phyloP scores from a whole-genome alignment of 1,140 invertebrate genomes.

The Microplitis demolitor region DNA sequence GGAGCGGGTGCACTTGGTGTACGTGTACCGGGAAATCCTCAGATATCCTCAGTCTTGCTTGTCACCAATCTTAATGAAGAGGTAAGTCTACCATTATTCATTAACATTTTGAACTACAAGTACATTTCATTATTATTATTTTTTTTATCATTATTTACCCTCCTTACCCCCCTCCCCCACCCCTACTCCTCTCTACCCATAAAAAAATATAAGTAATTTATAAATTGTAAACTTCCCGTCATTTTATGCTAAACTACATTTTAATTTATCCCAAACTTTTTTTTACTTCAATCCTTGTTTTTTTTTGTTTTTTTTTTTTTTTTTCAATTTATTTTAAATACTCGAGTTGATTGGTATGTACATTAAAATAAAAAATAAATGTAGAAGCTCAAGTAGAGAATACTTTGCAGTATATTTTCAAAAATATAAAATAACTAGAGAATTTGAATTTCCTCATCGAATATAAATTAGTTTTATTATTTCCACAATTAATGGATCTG shows the following conservation, averaged over 20 bases:
- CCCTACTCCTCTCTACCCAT: background rate
- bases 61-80: conserved; percentile 92
- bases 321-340: background rate
- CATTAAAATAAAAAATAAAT: background rate
- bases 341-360: background rate
- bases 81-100: conserved; percentile 65
- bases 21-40: conserved; percentile 66
- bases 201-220: background rate
- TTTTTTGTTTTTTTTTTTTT: background rate
- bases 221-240: background rate
- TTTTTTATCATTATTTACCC: background rate
- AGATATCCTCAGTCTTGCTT: conserved; percentile 79
- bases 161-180: background rate
- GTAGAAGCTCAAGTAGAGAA: conserved; percentile 5
- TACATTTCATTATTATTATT: background rate
- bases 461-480: background rate
- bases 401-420: background rate
- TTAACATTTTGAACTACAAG: background rate
- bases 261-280: background rate
- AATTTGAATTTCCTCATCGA: background rate
- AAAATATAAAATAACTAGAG: background rate
- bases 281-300: background rate
- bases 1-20: conserved; percentile 66
- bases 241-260: background rate
- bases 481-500: no score